Evolutionary conservation across 2,113 vertebrate genomes (phyloP).

Genomic region (Siniperca chuatsi): DNA sequence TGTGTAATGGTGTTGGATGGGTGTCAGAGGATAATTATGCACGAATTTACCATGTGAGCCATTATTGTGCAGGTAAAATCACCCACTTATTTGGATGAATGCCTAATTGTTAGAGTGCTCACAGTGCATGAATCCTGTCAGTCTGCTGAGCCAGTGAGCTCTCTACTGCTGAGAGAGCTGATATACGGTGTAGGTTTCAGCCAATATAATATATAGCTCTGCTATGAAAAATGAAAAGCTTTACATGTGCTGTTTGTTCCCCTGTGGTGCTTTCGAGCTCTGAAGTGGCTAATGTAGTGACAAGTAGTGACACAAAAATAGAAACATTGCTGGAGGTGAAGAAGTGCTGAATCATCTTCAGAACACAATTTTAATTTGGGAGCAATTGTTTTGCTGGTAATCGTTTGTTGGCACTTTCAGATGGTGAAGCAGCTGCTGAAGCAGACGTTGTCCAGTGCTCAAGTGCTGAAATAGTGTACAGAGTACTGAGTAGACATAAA

Average conservation of each 20-base stretch:
- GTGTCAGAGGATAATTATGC: not conserved
- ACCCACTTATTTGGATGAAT: not conserved
- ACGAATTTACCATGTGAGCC: no score
- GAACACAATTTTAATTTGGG: slow-evolving; percentile 25
- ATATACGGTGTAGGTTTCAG: slow-evolving; percentile 38
- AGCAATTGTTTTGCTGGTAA: not conserved
- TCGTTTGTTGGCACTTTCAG: slow-evolving; percentile 26
- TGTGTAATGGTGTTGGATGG: not conserved
- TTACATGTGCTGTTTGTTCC: slow-evolving; percentile 42
- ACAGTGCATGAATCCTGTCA: not conserved
- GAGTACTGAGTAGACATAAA: not conserved
- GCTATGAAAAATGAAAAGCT: slow-evolving; percentile 29
- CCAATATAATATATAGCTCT: slow-evolving; percentile 16
- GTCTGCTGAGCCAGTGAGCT: slow-evolving; percentile 14
- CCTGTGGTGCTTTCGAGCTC: slow-evolving; percentile 14
- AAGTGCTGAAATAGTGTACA: slow-evolving; percentile 12
- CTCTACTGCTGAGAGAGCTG: slow-evolving; percentile 14
- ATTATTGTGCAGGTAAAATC: no score
- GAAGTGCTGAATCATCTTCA: slow-evolving; percentile 54
- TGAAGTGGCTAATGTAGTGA: slow-evolving; percentile 49
- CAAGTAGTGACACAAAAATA: slow-evolving; percentile 13
- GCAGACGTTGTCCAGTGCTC: not conserved
- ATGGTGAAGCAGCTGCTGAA: slow-evolving; percentile 21
- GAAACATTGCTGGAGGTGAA: slow-evolving; percentile 14
- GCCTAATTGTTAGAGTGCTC: not conserved